Percentiles rank a stretch among this genome's conserved stretches.
phyloP scores from a whole-genome alignment of 2,888 invertebrate species.

The Tenthredo notha region DNA sequence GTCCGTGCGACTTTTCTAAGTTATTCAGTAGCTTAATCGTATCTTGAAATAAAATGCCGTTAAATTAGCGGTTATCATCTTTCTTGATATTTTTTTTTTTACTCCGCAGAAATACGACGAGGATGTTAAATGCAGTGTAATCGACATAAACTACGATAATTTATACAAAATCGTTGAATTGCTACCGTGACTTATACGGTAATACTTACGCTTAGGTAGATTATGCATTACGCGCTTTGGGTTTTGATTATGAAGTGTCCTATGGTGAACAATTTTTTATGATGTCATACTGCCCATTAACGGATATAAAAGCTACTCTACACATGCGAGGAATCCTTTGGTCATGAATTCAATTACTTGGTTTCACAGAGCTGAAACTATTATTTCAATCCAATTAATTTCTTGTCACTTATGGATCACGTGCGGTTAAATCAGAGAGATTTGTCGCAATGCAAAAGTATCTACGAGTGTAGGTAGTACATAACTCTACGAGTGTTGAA shows the following conservation, averaged over 20 bases:
- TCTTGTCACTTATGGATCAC: not conserved
- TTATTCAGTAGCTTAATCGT: not conserved
- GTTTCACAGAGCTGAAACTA: not conserved
- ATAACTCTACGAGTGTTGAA: not conserved
- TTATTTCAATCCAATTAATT: conserved; percentile 10
- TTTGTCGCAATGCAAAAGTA: not conserved
- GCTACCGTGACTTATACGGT: not conserved
- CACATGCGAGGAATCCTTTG: not conserved
- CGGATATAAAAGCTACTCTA: not conserved
- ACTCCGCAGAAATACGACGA: not conserved
- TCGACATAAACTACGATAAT: not conserved
- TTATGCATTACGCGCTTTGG: not conserved
- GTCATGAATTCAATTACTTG: not conserved
- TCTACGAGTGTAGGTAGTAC: too few relatives aligned
- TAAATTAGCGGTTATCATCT: conserved; percentile 27
- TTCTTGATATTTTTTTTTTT: not conserved
- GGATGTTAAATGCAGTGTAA: not conserved
- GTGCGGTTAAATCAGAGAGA: conserved; percentile 2
- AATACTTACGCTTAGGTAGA: not conserved
- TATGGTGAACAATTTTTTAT: not conserved
- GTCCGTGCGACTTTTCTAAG: conserved; percentile 41
- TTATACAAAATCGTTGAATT: not conserved
- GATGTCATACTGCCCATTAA: not conserved
- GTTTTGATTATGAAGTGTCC: not conserved
- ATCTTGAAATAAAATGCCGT: conserved; percentile 10